A percentile compares a stretch with the other conserved stretches of the same genome.
phyloP scores from a whole-genome alignment of 2,113 vertebrate species.

The Poeciliopsis retropinna region DNA sequence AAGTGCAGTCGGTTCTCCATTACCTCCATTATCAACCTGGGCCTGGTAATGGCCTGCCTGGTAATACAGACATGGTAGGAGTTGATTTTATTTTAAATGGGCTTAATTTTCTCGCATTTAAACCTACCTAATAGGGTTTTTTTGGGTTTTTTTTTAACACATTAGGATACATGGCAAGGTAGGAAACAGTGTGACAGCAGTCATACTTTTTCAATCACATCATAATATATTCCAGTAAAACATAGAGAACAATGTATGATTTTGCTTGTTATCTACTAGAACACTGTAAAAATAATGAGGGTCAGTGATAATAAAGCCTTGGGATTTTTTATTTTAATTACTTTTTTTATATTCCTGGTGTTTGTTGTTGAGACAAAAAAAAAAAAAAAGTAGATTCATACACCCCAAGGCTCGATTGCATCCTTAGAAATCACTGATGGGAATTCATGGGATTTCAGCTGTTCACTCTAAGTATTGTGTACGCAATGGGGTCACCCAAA shows the following conservation, averaged over 20 bases:
- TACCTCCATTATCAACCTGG: too few relatives aligned
- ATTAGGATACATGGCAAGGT: neutral
- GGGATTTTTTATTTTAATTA: neutral
- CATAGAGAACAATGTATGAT: neutral
- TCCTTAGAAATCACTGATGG: conserved; percentile 64
- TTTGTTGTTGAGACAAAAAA: conserved; percentile 4
- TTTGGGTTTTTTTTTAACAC: neutral
- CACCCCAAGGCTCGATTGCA: conserved; percentile 54
- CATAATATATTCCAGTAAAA: conserved; percentile 8
- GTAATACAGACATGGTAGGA: too few relatives aligned
- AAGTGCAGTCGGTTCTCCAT: too few relatives aligned
- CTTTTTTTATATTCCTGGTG: conserved; percentile 7
- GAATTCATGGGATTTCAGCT: conserved; percentile 52
- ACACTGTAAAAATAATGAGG: conserved; percentile 1
- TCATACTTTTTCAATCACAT: neutral
- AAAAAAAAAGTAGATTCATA: conserved; percentile 12
- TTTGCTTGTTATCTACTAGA: conserved; percentile 11
- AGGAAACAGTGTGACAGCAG: neutral
- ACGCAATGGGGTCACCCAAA: conserved; percentile 74
- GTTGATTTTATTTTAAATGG: neutral
- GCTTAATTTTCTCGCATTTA: neutral
- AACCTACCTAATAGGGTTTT: too few relatives aligned
- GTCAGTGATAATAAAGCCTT: conserved; percentile 11
- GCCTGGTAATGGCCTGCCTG: too few relatives aligned
- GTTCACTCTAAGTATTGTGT: conserved; percentile 58